These are phyloP conservation scores for Hippocampus mohnikei DNA, from an alignment of 2,113 vertebrate genomes.

Conservation along the genomic window DNA sequence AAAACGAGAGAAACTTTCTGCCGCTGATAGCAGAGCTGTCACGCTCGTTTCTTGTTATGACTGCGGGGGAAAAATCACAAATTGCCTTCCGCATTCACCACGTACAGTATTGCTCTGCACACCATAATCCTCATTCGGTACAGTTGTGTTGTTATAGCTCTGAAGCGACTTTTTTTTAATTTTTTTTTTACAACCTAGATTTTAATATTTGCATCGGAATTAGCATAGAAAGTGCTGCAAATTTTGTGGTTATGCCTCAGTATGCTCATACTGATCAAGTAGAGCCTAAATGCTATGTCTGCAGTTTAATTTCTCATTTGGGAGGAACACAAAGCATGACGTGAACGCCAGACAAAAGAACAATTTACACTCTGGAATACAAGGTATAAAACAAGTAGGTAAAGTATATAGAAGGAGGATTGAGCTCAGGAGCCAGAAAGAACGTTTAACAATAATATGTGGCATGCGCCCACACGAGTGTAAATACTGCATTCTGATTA, in stretches of 20 bases:
- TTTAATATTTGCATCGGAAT: conserved; percentile 3
- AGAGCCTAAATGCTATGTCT: background rate
- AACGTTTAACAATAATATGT: too few relatives aligned
- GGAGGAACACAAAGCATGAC: conserved; percentile 8
- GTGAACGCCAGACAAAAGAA: conserved; percentile 9
- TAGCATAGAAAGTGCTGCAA: conserved; percentile 1
- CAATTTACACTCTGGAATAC: conserved; percentile 7
- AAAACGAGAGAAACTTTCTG: conserved; percentile 53
- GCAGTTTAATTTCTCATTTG: conserved; percentile 1
- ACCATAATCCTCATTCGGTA: conserved; percentile 11
- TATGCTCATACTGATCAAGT: conserved; percentile 5
- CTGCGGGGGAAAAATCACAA: conserved; percentile 46
- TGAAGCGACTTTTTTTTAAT: too few relatives aligned
- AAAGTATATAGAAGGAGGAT: background rate
- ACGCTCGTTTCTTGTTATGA: conserved; percentile 33
- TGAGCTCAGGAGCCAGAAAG: background rate
- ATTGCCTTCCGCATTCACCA: conserved; percentile 34
- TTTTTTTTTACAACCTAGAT: conserved; percentile 1
- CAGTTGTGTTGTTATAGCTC: background rate
- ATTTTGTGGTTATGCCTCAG: conserved; percentile 8
- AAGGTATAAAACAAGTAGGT: background rate
- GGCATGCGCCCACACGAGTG: too few relatives aligned
- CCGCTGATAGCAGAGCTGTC: conserved; percentile 39
- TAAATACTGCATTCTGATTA: too few relatives aligned
- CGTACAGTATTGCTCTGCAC: background rate